Evolutionary conservation across 2,797 vertebrate genomes (phyloP).

Genomic region (Smutsia gigantea): DNA sequence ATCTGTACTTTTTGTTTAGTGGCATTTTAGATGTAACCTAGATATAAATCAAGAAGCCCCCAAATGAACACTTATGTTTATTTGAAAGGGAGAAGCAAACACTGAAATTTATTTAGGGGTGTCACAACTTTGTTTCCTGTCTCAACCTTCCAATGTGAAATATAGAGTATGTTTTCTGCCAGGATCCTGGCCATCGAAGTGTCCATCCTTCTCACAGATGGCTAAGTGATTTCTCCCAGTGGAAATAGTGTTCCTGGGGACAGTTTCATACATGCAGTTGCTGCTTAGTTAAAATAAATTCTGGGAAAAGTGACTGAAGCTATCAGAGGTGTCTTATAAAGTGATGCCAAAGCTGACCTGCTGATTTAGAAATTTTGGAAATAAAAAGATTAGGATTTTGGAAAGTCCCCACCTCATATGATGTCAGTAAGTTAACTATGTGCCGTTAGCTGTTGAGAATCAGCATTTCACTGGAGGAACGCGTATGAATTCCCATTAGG

Average conservation of each 20-base stretch:
- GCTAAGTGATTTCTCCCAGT: conserved; percentile 32
- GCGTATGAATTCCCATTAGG: neutral
- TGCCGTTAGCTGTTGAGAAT: conserved; percentile 29
- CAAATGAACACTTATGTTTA: neutral
- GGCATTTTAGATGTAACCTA: neutral
- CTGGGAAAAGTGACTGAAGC: neutral
- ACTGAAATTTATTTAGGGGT: neutral
- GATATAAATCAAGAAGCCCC: neutral
- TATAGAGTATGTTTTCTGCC: neutral
- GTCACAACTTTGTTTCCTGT: neutral
- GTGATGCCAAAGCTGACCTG: neutral
- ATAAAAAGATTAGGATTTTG: conserved; percentile 62
- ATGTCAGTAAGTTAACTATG: conserved; percentile 48
- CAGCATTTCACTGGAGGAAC: neutral
- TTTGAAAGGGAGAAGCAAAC: neutral
- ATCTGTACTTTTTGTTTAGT: neutral
- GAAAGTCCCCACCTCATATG: conserved; percentile 46
- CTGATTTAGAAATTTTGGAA: conserved; percentile 63
- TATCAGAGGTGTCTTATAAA: conserved; percentile 43
- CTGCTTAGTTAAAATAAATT: conserved; percentile 45
- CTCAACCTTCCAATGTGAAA: neutral
- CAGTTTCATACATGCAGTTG: neutral
- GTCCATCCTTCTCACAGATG: neutral
- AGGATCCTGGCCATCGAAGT: neutral
- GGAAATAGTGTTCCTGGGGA: neutral